phyloP scores from a whole-genome alignment of 92 coral and sea anemone species.

The Bergia sp. region DNA sequence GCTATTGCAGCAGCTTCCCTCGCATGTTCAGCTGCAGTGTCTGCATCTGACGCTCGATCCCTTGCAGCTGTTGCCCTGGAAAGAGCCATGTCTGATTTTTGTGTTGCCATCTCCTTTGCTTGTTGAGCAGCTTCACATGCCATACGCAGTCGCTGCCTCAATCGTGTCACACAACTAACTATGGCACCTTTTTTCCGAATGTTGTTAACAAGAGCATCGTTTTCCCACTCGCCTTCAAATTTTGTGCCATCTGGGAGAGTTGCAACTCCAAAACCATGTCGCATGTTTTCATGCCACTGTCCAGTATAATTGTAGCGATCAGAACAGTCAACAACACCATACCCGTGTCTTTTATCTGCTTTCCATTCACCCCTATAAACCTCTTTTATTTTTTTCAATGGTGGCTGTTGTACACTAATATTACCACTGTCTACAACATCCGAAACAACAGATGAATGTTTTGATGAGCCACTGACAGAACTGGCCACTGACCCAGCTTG shows the following conservation, averaged over 20 bases:
- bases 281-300: conserved; percentile 85
- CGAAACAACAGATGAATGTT: conserved; percentile 55
- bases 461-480: conserved; percentile 72
- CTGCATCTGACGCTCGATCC: conserved; percentile 80
- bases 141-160: conserved; percentile 77
- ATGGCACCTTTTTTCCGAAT: conserved; percentile 77
- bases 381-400: conserved; percentile 67
- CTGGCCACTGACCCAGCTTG: conserved; percentile 67
- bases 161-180: conserved; percentile 79
- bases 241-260: conserved; percentile 71
- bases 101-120: conserved; percentile 77
- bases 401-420: conserved; percentile 15
- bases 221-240: conserved; percentile 85
- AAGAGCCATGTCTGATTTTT: conserved; percentile 84
- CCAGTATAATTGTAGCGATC: conserved; percentile 79
- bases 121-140: conserved; percentile 88
- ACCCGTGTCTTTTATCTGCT: conserved; percentile 87
- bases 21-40: conserved; percentile 76
- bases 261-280: conserved; percentile 87
- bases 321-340: conserved; percentile 73
- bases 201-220: conserved; percentile 66
- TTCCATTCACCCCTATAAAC: conserved; percentile 88
- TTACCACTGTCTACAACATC: conserved; percentile 10
- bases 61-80: conserved; percentile 87
- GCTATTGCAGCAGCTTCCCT: conserved; percentile 74